Evolutionary conservation across 2,113 vertebrate species (phyloP), one percentile per base, ranked within the genome.

Genomic region (Hymenochirus boettgeri): DNA sequence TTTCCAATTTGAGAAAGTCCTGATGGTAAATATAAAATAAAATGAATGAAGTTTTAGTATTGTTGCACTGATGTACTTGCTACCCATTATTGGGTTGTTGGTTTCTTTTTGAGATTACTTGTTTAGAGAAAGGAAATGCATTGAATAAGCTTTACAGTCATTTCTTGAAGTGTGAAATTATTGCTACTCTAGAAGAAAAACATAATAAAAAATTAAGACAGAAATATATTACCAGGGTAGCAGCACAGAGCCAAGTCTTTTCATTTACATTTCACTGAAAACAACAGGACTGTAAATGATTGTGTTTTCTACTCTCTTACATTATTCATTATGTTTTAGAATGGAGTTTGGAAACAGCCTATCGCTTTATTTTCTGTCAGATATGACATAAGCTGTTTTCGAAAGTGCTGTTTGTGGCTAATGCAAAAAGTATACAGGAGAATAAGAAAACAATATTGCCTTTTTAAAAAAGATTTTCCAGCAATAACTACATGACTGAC

Each of bases 211-310:
- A 55, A n/a, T 19, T 29, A 11, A 18, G 17, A 13, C 8, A 31
- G 52, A 31, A 31, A 31, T 29, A 31, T 7, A 55, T n/a, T 55
- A 18, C 15, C 17, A 31, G 25, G 17, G 7, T 18, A 26, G 21
- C 26, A 55, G 11, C 5, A 55, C 52, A 53, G 25, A 27, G 39
- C 24, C 24, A n/a, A 55, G 52, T 17, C 25, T 18, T 31, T 26
- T 31, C n/a, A 55, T 55, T 55, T 55, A 29, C 52, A 55, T 29
- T 55, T 55, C 25, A 55, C 25, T 55, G 52, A 31, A 25, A 55
- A 55, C 52, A 55, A 55, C 27, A 31, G 25, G 10, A 55, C 22
- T 29, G 15, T 55, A 55, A 29, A 29, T 53, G 50, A 55, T 27
- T 31, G 8, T 17, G 27, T 55, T 55, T 55, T 10, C 17, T 55